phyloP scores from a whole-genome alignment of 2,888 invertebrate genomes.

The Ischnura elegans region DNA sequence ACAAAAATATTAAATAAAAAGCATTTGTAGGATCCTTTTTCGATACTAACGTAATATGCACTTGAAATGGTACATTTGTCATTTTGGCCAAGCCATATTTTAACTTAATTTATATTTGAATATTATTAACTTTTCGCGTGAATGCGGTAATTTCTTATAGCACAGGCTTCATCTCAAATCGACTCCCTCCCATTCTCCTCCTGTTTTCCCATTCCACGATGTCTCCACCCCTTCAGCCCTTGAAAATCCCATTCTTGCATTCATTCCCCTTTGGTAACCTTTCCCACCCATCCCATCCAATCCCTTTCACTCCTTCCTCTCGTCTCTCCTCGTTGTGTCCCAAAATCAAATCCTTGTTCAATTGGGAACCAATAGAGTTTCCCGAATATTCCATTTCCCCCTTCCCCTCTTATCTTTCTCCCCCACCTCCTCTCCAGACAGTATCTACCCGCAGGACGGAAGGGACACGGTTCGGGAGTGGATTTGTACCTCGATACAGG shows the following conservation, averaged over 20 bases:
- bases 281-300: not conserved
- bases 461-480: not conserved
- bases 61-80: too few relatives aligned
- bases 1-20: too few relatives aligned
- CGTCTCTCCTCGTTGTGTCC: not conserved
- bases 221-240: not conserved
- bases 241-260: not conserved
- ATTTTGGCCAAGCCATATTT: too few relatives aligned
- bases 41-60: too few relatives aligned
- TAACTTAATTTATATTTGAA: too few relatives aligned
- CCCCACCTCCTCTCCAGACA: not conserved
- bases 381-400: slow-evolving; percentile 57
- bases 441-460: not conserved
- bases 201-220: not conserved
- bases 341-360: slow-evolving; percentile 60
- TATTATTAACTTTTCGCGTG: too few relatives aligned
- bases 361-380: slow-evolving; percentile 54
- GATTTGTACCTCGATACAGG: not conserved
- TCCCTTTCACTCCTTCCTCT: not conserved
- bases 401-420: slow-evolving; percentile 4
- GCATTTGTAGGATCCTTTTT: too few relatives aligned
- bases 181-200: too few relatives aligned
- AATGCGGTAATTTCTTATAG: too few relatives aligned
- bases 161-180: too few relatives aligned
- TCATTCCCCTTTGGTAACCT: not conserved